Conservation (phyloP, 1,140 invertebrate species). For the Drosophila setifemur region DNA sequence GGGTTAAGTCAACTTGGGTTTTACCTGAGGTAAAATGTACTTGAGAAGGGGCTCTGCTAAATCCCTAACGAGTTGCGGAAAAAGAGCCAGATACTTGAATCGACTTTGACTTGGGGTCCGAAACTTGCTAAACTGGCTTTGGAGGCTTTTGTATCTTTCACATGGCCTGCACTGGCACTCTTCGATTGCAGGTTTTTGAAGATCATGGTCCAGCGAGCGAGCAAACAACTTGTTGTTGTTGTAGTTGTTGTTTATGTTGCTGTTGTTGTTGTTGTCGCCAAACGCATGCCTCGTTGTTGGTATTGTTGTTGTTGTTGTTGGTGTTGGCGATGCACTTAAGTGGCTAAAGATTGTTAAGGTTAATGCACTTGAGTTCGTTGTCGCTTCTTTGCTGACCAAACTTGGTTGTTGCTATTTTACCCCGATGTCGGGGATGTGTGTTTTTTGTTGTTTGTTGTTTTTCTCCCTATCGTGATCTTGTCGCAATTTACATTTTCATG, state of each 20-base stretch:
- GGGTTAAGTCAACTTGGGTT: not conserved
- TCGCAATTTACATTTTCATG: slow-evolving; percentile 61
- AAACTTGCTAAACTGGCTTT: slow-evolving; percentile 73
- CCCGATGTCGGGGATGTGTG: too few relatives aligned
- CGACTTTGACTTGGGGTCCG: slow-evolving; percentile 18
- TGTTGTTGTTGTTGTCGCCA: slow-evolving; percentile 52
- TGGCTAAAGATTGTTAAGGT: slow-evolving; percentile 74
- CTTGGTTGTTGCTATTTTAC: slow-evolving; percentile 24
- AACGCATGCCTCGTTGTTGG: slow-evolving; percentile 43
- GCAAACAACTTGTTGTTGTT: slow-evolving; percentile 54
- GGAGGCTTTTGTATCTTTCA: slow-evolving; percentile 51
- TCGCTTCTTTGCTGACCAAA: slow-evolving; percentile 76
- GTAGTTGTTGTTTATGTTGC: not conserved
- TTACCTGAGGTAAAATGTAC: slow-evolving; percentile 33
- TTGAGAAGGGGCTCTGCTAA: not conserved
- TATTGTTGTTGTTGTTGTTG: slow-evolving; percentile 28
- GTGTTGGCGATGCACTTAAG: slow-evolving; percentile 62
- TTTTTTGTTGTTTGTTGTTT: not conserved
- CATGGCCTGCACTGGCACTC: slow-evolving; percentile 41
- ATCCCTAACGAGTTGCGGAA: slow-evolving; percentile 26
- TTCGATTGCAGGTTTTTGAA: slow-evolving; percentile 73
- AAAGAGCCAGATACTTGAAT: not conserved
- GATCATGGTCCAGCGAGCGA: slow-evolving; percentile 67
- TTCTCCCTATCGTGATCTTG: slow-evolving; percentile 46
- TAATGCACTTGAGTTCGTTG: slow-evolving; percentile 78